phyloP scores from a whole-genome alignment of 2,888 invertebrate species.

The Parnassius smintheus region DNA sequence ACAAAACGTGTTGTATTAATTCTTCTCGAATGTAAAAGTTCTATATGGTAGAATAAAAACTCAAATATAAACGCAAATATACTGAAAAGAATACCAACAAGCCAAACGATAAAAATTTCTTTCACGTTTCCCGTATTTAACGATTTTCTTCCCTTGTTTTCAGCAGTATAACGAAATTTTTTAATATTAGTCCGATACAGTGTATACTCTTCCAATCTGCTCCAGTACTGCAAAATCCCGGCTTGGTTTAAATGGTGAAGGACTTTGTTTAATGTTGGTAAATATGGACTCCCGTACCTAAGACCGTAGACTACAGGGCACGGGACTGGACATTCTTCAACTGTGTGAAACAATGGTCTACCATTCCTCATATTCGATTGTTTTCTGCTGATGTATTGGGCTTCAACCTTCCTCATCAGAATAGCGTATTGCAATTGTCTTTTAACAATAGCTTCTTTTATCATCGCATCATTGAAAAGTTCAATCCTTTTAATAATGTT shows the following conservation, averaged over 20 bases:
- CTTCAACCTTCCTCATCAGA: slow-evolving; percentile 71
- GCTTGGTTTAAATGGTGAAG: slow-evolving; percentile 70
- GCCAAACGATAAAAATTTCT: slow-evolving; percentile 67
- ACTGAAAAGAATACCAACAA: slow-evolving; percentile 52
- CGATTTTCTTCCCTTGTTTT: slow-evolving; percentile 56
- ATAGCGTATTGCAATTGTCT: slow-evolving; percentile 71
- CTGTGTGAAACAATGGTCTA: slow-evolving; percentile 70
- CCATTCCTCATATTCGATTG: slow-evolving; percentile 57
- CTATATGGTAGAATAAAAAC: slow-evolving; percentile 22
- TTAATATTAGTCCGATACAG: slow-evolving; percentile 39
- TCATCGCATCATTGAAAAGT: slow-evolving; percentile 59
- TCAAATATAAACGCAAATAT: slow-evolving; percentile 52
- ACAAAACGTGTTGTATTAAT: not conserved
- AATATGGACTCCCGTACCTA: slow-evolving; percentile 81
- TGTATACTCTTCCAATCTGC: slow-evolving; percentile 51
- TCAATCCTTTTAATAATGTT: slow-evolving; percentile 53
- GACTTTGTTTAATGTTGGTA: slow-evolving; percentile 67
- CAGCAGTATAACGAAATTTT: slow-evolving; percentile 32
- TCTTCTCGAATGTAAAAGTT: no score
- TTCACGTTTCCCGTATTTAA: slow-evolving; percentile 63
- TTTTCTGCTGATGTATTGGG: slow-evolving; percentile 51
- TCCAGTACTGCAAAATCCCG: slow-evolving; percentile 73
- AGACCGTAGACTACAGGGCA: slow-evolving; percentile 79
- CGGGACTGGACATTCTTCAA: slow-evolving; percentile 77
- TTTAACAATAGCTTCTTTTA: slow-evolving; percentile 55